Conservation (phyloP, 2,113 vertebrate genomes). For the Trichomycterus rosablanca region DNA sequence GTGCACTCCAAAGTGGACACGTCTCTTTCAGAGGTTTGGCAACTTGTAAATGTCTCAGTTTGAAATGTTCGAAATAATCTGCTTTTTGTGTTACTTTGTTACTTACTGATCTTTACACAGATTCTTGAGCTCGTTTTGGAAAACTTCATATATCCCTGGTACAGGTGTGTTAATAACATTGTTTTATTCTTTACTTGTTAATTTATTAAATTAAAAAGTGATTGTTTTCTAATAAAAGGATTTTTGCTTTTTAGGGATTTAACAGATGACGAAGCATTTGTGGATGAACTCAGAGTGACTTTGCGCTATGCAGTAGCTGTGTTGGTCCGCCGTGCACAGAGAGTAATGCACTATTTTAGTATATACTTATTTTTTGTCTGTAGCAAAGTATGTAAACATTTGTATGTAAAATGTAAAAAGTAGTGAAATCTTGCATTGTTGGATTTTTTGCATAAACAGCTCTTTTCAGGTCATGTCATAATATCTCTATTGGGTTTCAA, state of each 20-base stretch:
- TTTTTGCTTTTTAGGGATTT: slow-evolving; percentile 73
- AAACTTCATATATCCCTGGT: slow-evolving; percentile 97
- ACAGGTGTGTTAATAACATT: slow-evolving; percentile 73
- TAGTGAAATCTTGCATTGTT: too few relatives aligned
- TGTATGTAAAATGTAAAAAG: too few relatives aligned
- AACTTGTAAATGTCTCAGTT: neutral
- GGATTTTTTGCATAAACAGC: too few relatives aligned
- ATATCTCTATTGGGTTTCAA: too few relatives aligned
- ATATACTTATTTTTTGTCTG: too few relatives aligned
- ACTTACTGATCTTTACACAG: slow-evolving; percentile 55
- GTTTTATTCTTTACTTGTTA: neutral
- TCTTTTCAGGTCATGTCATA: too few relatives aligned
- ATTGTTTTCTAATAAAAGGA: slow-evolving; percentile 15
- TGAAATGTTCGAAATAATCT: too few relatives aligned
- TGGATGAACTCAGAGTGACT: slow-evolving; percentile 85
- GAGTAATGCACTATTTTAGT: slow-evolving; percentile 62
- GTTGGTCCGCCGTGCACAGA: slow-evolving; percentile 86
- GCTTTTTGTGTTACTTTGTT: neutral
- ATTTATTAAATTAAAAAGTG: neutral
- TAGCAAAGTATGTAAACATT: too few relatives aligned
- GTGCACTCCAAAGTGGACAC: slow-evolving; percentile 91
- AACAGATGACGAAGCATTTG: slow-evolving; percentile 92
- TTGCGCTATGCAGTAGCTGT: slow-evolving; percentile 89
- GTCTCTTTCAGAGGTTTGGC: slow-evolving; percentile 88
- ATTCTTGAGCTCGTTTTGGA: slow-evolving; percentile 93